Conservation (phyloP, 1,140 invertebrate genomes). For the Cepaea nemoralis region DNA sequence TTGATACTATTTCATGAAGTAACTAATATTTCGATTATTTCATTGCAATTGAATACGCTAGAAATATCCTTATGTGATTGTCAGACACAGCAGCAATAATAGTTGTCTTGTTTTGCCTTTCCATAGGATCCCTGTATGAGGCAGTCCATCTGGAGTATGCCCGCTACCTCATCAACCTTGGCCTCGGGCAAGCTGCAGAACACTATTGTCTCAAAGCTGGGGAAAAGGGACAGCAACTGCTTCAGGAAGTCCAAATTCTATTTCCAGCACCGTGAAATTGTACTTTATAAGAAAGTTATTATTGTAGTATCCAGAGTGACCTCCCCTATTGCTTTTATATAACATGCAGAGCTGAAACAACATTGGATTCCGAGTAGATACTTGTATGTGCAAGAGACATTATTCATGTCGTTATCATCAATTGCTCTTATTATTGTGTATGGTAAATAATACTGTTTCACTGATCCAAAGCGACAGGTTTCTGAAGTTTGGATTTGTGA, state of each 20-base stretch:
- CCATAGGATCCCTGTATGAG: slow-evolving; percentile 63
- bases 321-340: neutral
- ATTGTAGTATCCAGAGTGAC: neutral
- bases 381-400: too few species aligned
- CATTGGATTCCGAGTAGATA: neutral
- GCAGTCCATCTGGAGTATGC: slow-evolving; percentile 71
- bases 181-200: slow-evolving; percentile 63
- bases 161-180: slow-evolving; percentile 65
- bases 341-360: neutral
- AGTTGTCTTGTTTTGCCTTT: neutral
- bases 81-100: too few species aligned
- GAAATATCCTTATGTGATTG: too few species aligned
- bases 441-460: too few species aligned
- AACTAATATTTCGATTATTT: too few species aligned
- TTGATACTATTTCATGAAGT: too few species aligned
- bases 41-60: too few species aligned
- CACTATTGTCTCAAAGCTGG: slow-evolving; percentile 68
- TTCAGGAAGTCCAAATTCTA: slow-evolving; percentile 69
- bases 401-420: too few species aligned
- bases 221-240: slow-evolving; percentile 66
- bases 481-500: too few species aligned
- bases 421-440: too few species aligned
- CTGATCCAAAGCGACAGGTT: too few species aligned
- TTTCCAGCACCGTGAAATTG: slow-evolving; percentile 49
- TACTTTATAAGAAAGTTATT: neutral